phyloP scores from a whole-genome alignment of 2,888 invertebrate species.

The Amiota communis region DNA sequence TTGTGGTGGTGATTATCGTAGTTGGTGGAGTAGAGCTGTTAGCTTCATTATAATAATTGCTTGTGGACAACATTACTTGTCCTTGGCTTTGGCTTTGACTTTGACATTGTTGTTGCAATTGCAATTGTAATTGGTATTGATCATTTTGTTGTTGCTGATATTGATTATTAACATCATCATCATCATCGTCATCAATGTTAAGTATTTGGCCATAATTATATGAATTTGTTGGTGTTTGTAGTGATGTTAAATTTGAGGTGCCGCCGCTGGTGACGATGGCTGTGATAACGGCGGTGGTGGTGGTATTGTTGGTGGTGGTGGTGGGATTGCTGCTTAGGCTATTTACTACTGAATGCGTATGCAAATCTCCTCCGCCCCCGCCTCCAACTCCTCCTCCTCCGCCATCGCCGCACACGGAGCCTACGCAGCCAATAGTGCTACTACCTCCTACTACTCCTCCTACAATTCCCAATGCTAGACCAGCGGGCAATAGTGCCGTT shows the following conservation, averaged over 20 bases:
- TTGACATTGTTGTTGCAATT: constrained; percentile 3
- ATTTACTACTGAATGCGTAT: constrained; percentile 46
- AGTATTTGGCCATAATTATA: constrained; percentile 36
- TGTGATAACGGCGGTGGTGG: constrained; percentile 50
- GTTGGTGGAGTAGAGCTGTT: constrained; percentile 33
- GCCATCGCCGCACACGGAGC: constrained; percentile 46
- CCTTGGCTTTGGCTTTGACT: constrained; percentile 38
- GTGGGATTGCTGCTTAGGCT: constrained; percentile 45
- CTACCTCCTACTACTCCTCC: constrained; percentile 32
- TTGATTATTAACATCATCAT: constrained; percentile 18
- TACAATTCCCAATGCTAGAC: constrained; percentile 28
- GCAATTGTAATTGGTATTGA: constrained; percentile 38
- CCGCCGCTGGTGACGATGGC: constrained; percentile 48
- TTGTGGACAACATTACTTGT: constrained; percentile 23
- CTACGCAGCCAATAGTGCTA: constrained; percentile 48
- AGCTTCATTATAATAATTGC: constrained; percentile 9
- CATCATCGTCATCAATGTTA: constrained; percentile 18
- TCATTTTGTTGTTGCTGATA: constrained; percentile 21
- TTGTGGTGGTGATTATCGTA: constrained; percentile 38
- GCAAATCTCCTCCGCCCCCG: constrained; percentile 29
- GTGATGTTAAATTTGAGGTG: constrained; percentile 35
- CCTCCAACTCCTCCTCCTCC: constrained; percentile 40
- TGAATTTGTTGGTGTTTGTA: constrained; percentile 25
- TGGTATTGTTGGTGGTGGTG: constrained; percentile 14
- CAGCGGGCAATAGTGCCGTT: constrained; percentile 32